Evolutionary conservation across 2,888 invertebrate genomes (phyloP), one percentile per base, ranked within the genome.

Genomic region (Criorhina ranunculi): DNA sequence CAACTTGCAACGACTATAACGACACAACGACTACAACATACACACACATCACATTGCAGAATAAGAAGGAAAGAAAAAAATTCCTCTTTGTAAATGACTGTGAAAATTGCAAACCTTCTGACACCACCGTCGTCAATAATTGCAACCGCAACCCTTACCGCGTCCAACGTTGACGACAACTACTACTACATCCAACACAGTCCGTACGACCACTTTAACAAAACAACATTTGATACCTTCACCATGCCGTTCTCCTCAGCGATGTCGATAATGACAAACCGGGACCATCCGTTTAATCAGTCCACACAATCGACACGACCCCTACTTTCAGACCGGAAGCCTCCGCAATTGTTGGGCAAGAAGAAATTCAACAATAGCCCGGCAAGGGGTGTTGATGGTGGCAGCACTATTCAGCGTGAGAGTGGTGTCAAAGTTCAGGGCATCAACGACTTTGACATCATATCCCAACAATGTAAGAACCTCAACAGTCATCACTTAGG

Each of bases 371-470:
- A 69, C 87, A 69, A 66, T 87, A 87, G 44, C 87, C 78, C 59
- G 87, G 29, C 67, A 86, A 72, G 83, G 75, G 51, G 44, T 66
- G 44, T 51, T 29, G 59, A 35, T 15, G 17, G 15, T 69, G 64
- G n/a, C 40, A 76, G 62, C 49, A 59, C 17, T 42, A 89, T 89
- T 35, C 90, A 90, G 87, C 89, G 90, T 44, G 90, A 90, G 64
- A 90, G 89, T 72, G 89, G 88, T 70, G 90, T 89, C 81, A 91
- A 91, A 70, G 73, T 91, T 87, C 91, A 91, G 46, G 91, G 91
- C 59, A 91, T 91, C 87, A 91, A 91, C 82, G 91, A 91, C 86
- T 91, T 91, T 60, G 90, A 90, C 88, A 90, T 90, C 67, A 89
- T 91, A 67, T 91, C 91, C 11, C 90, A 91, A 86, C 91, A 91